Base-by-base conservation (phyloP, 2,797 vertebrate genomes). In the Mallotus villosus region DNA sequence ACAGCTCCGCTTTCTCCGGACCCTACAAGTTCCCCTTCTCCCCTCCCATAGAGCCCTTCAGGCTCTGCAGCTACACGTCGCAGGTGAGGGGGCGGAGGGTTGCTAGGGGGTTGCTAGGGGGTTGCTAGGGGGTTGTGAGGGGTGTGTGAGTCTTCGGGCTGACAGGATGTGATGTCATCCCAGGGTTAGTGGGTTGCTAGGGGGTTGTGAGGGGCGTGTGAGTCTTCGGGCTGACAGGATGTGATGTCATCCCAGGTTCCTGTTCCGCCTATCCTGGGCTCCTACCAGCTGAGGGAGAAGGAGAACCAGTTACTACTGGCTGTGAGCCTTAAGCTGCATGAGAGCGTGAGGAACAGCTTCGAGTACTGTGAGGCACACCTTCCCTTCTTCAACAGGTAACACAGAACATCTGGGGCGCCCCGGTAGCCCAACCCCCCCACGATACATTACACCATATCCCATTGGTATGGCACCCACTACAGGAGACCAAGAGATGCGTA, bases 1-100 rank as follows among this genome's bases (percentile, higher is more conserved):
- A 97, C 29, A 88, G 95, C 73, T 95, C 96, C 7, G 89, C 96
- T 6, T 98, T 96, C 87, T 96, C 89, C 0, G 95, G 97, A 9
- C 96, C 96, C 0, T 98, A 99, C 80, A 97, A 96, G 86, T 97
- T 99, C 86, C 97, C 96, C 53, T 96, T 99, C 79, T 93, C 94
- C 70, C 97, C 96, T 63, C 97, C 97, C 34, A 84, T 95, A 64
- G 95, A 98, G 76, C 91, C 92, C 17, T 99, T 99, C 80, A 90
- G 89, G 84, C 92, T 97, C 25, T 99, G 96, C 80, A 96, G 95
- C 84, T 98, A 97, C 81, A 97, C 96, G 63, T 97, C 96, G 2
- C 32, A 37, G 58, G 55, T 41, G 49, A 14, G 46, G 34, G 4
- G 29, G 37, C 4, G 4, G 29, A 29, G 29, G 29, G 29, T 2